Conservation (phyloP, 2,113 vertebrate genomes). For the Malurus elegans region DNA sequence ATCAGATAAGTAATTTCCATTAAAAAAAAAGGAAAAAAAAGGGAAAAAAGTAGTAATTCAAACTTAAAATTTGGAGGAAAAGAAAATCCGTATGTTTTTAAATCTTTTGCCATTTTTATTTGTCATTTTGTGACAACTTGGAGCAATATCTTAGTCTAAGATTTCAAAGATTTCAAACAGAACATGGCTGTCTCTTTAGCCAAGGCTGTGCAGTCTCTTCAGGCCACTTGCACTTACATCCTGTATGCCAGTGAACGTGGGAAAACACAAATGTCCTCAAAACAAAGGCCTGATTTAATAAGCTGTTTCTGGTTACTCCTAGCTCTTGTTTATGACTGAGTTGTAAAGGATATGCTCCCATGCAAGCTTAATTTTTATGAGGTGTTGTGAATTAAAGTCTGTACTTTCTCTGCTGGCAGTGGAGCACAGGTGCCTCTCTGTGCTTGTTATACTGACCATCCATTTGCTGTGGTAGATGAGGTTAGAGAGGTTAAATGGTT, state of each 20-base stretch:
- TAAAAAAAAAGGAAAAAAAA: neutral
- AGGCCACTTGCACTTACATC: rapidly evolving
- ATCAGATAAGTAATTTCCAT: neutral
- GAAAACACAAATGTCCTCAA: neutral
- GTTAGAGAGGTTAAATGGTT: neutral
- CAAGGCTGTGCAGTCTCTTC: neutral
- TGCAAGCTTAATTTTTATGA: neutral
- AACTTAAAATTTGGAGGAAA: neutral
- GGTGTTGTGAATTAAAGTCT: neutral
- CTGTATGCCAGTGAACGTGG: neutral
- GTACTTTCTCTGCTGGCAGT: neutral
- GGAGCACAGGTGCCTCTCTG: neutral
- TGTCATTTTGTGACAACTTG: neutral
- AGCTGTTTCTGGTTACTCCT: neutral
- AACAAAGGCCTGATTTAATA: neutral
- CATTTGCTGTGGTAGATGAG: neutral
- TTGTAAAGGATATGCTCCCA: neutral
- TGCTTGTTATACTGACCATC: neutral
- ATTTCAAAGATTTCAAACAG: neutral
- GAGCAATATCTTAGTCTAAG: neutral
- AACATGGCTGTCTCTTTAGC: neutral
- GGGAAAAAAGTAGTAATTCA: neutral
- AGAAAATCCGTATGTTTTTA: neutral
- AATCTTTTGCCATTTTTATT: neutral
- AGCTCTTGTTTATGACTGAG: neutral